phyloP scores from a whole-genome alignment of 2,888 invertebrate genomes.

The Drosophila subquinaria region DNA sequence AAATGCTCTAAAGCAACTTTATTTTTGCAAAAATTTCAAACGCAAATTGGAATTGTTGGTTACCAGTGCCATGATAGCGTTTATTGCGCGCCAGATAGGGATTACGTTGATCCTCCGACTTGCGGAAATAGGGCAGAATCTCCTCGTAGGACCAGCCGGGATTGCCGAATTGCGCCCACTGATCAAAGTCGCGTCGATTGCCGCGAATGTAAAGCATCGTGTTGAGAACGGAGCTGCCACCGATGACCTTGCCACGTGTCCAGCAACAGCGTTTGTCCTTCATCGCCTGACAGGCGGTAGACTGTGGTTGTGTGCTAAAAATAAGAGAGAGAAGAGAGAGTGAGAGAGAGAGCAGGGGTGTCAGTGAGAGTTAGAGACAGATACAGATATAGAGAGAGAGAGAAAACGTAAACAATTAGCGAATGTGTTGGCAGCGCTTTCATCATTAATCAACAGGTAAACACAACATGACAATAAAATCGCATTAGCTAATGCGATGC shows the following conservation, averaged over 20 bases:
- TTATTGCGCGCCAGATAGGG: constrained; percentile 93
- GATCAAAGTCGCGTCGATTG: constrained; percentile 93
- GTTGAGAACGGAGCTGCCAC: constrained; percentile 94
- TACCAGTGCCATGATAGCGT: constrained; percentile 90
- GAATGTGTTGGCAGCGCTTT: constrained; percentile 57
- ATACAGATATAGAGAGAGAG: not conserved
- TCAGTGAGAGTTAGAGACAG: not conserved
- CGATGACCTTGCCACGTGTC: constrained; percentile 95
- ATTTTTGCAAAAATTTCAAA: not conserved
- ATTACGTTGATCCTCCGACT: constrained; percentile 94
- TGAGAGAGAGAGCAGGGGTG: not conserved
- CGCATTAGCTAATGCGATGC: constrained; percentile 49
- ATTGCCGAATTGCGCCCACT: constrained; percentile 94
- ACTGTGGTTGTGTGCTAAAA: constrained; percentile 92
- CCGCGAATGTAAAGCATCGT: constrained; percentile 97
- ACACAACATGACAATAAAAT: constrained; percentile 70
- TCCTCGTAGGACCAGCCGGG: constrained; percentile 95
- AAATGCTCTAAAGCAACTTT: too few relatives aligned
- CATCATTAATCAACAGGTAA: constrained; percentile 63
- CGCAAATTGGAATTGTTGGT: constrained; percentile 3
- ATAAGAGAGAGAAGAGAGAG: not conserved
- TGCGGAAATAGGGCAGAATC: constrained; percentile 93
- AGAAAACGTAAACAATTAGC: constrained; percentile 61
- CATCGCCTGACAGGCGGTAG: constrained; percentile 94
- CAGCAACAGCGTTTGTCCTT: constrained; percentile 93